Base-by-base conservation (phyloP, 2,888 invertebrate species). In the Trachelus troglodyta region DNA sequence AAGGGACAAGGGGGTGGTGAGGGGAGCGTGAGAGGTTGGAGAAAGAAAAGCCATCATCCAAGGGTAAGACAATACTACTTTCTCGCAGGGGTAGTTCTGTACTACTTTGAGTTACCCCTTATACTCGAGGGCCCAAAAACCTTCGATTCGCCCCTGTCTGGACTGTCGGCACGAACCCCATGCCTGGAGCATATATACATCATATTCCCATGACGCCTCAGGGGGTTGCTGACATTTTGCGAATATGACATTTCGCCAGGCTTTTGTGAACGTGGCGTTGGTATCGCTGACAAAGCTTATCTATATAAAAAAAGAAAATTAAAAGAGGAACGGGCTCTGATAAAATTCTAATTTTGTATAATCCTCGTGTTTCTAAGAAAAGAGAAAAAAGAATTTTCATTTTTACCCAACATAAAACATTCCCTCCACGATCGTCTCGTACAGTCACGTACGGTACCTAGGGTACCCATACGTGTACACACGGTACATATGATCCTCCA, bases 201-300 rank as follows among this genome's bases (percentile, higher is more conserved):
- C 56, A 23, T 56, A 75, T 77, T 37, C 77, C 79, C 71, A 74
- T 79, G 81, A 79, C 81, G 81, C 80, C 83, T 56, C 81, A 83
- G 77, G 81, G 81, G 79, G 76, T 74, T 56, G 76, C 83, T 84
- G 83, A 83, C 82, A 85, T 85, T 85, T 84, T 78, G 78, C 79
- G 84, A 84, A 84, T 82, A 81, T 85, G 84, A 85, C 80, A 83
- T 84, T 85, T 82, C 76, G 75, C 78, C 56, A 76, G 69, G 76
- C 73, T 40, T 74, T 69, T 69, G 56, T 23, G 23, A 23, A 23
- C 56, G 40, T 23, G 23, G 9, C 40, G 40, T 56, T 9, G 23
- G 23, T 23, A 56, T 56, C 23, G 9, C 23, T 23, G 56, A 23
- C 6, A 9, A 56, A 23, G 23, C 56, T 23, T 23, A 56, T 23